These are phyloP conservation scores for Callaeas wilsoni DNA, from an alignment of 2,113 vertebrate genomes.

Conservation along the genomic window DNA sequence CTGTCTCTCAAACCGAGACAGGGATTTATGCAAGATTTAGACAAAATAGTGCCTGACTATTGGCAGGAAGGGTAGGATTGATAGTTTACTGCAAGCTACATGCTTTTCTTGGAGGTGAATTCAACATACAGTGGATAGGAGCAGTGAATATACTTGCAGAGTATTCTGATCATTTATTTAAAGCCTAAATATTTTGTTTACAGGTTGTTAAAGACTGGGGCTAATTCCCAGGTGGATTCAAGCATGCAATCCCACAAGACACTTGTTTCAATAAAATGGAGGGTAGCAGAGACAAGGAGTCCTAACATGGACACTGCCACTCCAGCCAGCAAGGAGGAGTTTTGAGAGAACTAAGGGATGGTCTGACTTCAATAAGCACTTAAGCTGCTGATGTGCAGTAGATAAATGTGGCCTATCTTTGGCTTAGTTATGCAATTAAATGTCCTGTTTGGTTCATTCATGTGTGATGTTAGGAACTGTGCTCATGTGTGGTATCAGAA, in stretches of 20 bases:
- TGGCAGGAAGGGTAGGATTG: not conserved
- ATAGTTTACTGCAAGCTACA: not conserved
- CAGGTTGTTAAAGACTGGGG: not conserved
- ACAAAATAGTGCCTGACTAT: not conserved
- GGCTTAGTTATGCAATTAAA: not conserved
- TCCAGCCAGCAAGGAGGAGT: not conserved
- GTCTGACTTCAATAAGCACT: not conserved
- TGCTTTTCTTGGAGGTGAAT: not conserved
- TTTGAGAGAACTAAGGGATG: not conserved
- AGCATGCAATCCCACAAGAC: rapidly evolving
- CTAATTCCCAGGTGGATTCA: not conserved
- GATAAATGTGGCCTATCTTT: not conserved
- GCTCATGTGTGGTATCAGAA: not conserved
- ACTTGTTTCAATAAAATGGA: not conserved
- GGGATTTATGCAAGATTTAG: not conserved
- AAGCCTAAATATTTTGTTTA: not conserved
- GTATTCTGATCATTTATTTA: not conserved
- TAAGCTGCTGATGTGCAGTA: not conserved
- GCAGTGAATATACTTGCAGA: not conserved
- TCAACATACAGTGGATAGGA: not conserved
- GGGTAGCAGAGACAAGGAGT: not conserved
- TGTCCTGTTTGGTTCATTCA: not conserved
- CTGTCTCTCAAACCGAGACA: no score
- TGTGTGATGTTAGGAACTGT: not conserved
- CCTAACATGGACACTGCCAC: not conserved